Evolutionary conservation across 2,113 vertebrate genomes (phyloP).

Genomic region (Vulpes ferrilata): DNA sequence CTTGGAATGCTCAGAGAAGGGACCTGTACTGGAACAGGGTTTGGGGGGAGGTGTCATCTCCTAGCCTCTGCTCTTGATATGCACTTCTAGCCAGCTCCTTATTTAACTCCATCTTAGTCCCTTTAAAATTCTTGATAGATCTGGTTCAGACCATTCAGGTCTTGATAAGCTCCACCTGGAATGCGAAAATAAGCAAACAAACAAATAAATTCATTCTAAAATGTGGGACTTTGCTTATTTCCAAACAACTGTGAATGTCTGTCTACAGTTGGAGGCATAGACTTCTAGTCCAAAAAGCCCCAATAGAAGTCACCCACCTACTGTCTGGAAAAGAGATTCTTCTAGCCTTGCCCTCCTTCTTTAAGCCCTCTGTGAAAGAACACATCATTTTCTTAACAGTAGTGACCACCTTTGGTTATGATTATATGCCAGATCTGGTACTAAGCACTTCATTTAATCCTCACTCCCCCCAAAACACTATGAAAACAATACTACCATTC

Average conservation of each 20-base stretch:
- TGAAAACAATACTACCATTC: background rate
- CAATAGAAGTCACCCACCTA: background rate
- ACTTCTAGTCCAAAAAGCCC: background rate
- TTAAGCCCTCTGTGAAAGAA: background rate
- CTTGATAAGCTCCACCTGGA: background rate
- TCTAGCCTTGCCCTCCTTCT: background rate
- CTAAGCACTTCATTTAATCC: background rate
- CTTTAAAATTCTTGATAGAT: background rate
- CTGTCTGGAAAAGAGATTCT: background rate
- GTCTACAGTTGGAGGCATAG: background rate
- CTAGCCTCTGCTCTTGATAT: background rate
- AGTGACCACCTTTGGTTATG: background rate
- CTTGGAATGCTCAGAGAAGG: background rate
- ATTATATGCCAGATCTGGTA: background rate
- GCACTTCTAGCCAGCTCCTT: background rate
- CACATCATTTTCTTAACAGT: background rate
- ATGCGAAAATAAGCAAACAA: too few relatives aligned
- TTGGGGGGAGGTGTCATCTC: background rate
- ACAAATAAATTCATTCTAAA: background rate
- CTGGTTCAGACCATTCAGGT: background rate
- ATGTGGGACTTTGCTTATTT: background rate
- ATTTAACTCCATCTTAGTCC: background rate
- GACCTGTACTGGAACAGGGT: background rate
- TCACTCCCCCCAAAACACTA: background rate
- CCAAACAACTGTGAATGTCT: background rate